Percentiles rank a stretch among this genome's conserved stretches.
Evolutionary conservation across 2,797 vertebrate species (phyloP).

Genomic region (Silurus aristotelis): DNA sequence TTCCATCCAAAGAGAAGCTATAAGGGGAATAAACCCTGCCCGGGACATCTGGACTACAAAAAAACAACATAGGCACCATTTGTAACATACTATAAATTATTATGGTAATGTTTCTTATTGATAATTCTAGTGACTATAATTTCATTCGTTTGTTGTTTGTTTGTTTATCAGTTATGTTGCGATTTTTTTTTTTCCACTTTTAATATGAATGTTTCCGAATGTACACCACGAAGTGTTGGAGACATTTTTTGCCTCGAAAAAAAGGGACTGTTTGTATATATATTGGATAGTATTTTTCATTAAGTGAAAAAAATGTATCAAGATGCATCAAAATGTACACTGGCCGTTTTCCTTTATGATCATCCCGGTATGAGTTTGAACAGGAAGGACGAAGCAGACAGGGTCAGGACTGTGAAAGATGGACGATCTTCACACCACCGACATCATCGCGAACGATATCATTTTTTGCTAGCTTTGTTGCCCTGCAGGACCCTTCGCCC

Average conservation of each 20-base stretch:
- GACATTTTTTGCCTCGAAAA: conserved; percentile 61
- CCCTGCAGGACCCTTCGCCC: conserved; percentile 31
- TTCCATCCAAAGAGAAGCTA: conserved; percentile 98
- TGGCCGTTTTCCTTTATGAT: conserved; percentile 45
- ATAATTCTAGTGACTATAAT: conserved; percentile 73
- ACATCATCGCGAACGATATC: conserved; percentile 36
- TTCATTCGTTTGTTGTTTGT: conserved; percentile 80
- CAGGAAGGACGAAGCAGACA: conserved; percentile 38
- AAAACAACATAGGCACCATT: conserved; percentile 77
- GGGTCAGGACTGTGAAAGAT: conserved; percentile 34
- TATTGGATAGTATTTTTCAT: conserved; percentile 60
- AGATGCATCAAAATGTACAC: conserved; percentile 49
- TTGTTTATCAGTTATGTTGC: conserved; percentile 75
- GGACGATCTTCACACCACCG: conserved; percentile 41
- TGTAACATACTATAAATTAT: conserved; percentile 81
- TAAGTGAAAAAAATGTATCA: conserved; percentile 42
- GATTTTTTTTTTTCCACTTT: conserved; percentile 77
- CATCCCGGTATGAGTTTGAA: conserved; percentile 44
- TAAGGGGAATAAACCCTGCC: conserved; percentile 80
- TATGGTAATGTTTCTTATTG: conserved; percentile 69
- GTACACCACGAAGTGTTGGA: conserved; percentile 88
- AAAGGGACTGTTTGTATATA: conserved; percentile 62
- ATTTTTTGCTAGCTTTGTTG: conserved; percentile 23
- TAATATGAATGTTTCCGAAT: conserved; percentile 96
- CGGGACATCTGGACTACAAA: conserved; percentile 75